Evolutionary conservation across 2,113 vertebrate genomes (phyloP).

Genomic region (Platichthys flesus): DNA sequence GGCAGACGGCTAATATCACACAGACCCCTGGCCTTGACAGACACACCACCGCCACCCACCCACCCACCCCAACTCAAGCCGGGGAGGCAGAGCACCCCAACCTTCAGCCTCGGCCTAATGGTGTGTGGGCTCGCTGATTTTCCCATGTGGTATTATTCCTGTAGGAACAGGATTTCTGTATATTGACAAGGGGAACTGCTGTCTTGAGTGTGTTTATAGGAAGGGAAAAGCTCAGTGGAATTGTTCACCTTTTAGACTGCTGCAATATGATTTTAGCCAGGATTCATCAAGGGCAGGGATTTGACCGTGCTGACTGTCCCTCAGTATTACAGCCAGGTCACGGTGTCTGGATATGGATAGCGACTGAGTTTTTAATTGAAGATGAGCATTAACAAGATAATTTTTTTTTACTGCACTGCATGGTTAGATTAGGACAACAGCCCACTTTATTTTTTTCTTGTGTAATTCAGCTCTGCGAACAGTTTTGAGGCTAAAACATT

Average conservation of each 20-base stretch:
- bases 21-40: conserved; percentile 85
- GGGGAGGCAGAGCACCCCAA: conserved; percentile 73
- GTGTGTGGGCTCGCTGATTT: conserved; percentile 78
- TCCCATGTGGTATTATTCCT: conserved; percentile 77
- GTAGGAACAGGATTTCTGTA: conserved; percentile 64
- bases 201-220: conserved; percentile 21
- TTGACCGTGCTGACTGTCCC: conserved; percentile 6
- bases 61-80: conserved; percentile 61
- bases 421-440: background rate
- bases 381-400: background rate
- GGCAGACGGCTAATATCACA: conserved; percentile 88
- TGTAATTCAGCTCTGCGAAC: background rate
- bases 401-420: too few relatives aligned
- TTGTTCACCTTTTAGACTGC: conserved; percentile 34
- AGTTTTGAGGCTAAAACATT: background rate
- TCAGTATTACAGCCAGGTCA: background rate
- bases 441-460: background rate
- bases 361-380: background rate
- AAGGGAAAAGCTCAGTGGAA: conserved; percentile 21
- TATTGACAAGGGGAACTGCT: conserved; percentile 48
- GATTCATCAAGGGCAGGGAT: conserved; percentile 21
- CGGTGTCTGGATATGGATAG: background rate
- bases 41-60: conserved; percentile 51
- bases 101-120: conserved; percentile 70
- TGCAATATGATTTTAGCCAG: conserved; percentile 20